Evolutionary conservation across 2,797 vertebrate species (phyloP).

Genomic region (Limosa lapponica): DNA sequence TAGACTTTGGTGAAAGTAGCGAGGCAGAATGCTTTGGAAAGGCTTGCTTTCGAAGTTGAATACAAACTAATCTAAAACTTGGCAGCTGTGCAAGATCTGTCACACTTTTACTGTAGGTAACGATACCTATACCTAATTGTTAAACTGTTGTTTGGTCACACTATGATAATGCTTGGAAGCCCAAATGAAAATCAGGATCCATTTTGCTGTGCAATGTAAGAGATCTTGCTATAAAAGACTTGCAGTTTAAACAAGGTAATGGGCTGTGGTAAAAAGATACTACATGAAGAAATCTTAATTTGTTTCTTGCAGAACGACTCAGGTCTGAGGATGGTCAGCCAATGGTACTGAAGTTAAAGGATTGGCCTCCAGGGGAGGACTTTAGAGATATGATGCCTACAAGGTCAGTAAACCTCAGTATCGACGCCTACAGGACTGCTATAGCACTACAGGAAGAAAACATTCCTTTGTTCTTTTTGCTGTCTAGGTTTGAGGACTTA

Average conservation of each 20-base stretch:
- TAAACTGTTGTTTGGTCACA: not conserved
- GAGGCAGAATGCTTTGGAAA: not conserved
- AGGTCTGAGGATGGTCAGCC: constrained; percentile 90
- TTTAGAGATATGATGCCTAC: constrained; percentile 99
- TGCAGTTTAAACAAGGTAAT: not conserved
- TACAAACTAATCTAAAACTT: not conserved
- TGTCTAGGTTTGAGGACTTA: constrained; percentile 92
- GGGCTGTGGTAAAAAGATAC: not conserved
- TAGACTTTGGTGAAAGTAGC: not conserved
- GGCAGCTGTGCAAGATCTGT: not conserved
- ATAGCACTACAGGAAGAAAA: not conserved
- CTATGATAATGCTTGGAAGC: not conserved
- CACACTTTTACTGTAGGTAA: not conserved
- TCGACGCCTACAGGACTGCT: not conserved
- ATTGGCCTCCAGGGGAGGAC: constrained; percentile 96
- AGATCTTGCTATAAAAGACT: not conserved
- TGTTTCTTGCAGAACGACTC: constrained; percentile 86
- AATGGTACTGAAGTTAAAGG: constrained; percentile 98
- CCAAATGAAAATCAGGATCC: not conserved
- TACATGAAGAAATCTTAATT: not conserved
- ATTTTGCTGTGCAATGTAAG: not conserved
- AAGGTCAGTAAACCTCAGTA: constrained; percentile 78
- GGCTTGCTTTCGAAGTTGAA: not conserved
- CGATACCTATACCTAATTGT: not conserved
- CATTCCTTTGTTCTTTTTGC: not conserved